A percentile compares a stretch with the other conserved stretches of the same genome.
Evolutionary conservation across 2,113 vertebrate species (phyloP).

Genomic region (Xiphophorus hellerii): DNA sequence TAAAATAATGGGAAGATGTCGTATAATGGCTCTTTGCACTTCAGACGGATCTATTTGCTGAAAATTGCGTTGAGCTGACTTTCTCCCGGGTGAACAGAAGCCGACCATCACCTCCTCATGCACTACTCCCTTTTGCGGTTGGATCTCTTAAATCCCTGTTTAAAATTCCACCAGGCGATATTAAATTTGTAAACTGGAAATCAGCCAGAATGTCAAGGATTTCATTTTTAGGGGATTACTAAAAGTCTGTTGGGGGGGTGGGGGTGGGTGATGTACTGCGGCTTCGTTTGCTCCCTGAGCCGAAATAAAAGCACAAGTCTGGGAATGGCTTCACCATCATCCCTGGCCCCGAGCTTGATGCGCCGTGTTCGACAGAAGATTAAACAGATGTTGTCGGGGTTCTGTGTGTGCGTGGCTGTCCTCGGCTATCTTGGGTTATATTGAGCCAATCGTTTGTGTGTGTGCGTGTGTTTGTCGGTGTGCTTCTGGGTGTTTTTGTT

Average conservation of each 20-base stretch:
- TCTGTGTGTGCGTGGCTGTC: constrained; percentile 8
- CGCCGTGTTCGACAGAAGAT: constrained; percentile 63
- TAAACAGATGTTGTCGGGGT: constrained; percentile 60
- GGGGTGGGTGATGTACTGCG: constrained; percentile 7
- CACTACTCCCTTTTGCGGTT: constrained; percentile 6
- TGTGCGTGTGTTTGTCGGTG: constrained; percentile 34
- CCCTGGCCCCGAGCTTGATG: constrained; percentile 38
- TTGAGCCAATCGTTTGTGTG: constrained; percentile 13
- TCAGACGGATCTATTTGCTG: constrained; percentile 22
- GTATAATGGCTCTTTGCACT: constrained; percentile 12
- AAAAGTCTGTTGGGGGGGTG: constrained; percentile 33
- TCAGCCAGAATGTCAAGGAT: constrained; percentile 60
- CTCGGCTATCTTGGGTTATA: constrained; percentile 37
- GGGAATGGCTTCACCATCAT: constrained; percentile 32
- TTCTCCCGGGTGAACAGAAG: neutral
- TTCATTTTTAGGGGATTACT: constrained; percentile 55
- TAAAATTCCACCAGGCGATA: constrained; percentile 52
- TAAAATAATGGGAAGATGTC: neutral
- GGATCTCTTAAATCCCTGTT: constrained; percentile 49
- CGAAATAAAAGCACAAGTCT: constrained; percentile 41
- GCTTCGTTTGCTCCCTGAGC: constrained; percentile 37
- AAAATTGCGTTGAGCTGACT: constrained; percentile 47
- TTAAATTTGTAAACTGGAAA: constrained; percentile 53
- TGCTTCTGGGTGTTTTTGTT: constrained; percentile 41
- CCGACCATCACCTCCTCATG: constrained; percentile 3